A percentile compares a stretch with the other conserved stretches of the same genome.
Conservation (phyloP, 2,797 vertebrate genomes). For the Malurus leucopterus region DNA sequence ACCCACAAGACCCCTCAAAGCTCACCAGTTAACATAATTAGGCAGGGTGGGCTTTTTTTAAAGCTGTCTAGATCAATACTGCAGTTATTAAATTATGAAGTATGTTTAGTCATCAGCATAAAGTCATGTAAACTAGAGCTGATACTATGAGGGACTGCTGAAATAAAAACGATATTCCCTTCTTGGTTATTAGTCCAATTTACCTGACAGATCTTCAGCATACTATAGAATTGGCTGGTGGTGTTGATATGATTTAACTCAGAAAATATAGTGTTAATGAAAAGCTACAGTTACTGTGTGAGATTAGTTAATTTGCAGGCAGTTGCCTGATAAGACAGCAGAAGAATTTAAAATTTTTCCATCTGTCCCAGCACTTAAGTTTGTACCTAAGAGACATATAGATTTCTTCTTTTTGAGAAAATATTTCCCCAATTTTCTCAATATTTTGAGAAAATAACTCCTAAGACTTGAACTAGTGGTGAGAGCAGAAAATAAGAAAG, state of each 20-base stretch:
- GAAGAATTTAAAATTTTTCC: background rate
- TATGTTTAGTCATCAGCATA: background rate
- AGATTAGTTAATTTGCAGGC: constrained; percentile 8
- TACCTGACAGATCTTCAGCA: background rate
- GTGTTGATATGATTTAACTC: background rate
- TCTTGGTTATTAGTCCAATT: background rate
- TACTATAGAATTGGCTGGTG: background rate
- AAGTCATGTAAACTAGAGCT: background rate
- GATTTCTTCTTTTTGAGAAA: background rate
- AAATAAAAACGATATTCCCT: background rate
- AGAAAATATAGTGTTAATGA: background rate
- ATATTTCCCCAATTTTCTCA: background rate
- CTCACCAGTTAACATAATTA: constrained; percentile 41
- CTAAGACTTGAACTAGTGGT: background rate
- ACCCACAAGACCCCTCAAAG: constrained; percentile 11
- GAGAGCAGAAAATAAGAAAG: background rate
- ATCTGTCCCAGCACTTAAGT: background rate
- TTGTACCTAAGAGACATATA: background rate
- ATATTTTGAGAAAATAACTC: background rate
- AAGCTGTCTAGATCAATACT: constrained; percentile 45
- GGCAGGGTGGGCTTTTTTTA: background rate
- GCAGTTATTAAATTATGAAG: constrained; percentile 21
- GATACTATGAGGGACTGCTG: background rate
- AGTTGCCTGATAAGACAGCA: background rate
- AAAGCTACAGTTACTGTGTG: background rate